Conservation (phyloP, 2,113 vertebrate species). For the Gambusia affinis region DNA sequence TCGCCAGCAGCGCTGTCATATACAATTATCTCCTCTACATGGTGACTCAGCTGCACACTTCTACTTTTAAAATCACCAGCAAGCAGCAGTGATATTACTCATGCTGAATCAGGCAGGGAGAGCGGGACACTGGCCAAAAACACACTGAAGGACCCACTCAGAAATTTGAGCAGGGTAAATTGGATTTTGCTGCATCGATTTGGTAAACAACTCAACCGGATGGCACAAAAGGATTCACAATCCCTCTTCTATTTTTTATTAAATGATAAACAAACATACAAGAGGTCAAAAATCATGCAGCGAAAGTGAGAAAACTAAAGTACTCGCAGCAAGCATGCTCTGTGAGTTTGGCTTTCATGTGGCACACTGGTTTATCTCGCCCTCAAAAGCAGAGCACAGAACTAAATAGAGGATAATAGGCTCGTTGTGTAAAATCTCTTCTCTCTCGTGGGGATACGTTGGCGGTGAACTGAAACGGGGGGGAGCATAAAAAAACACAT, state of each 20-base stretch:
- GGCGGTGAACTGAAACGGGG: constrained; percentile 23
- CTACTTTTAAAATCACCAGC: constrained; percentile 60
- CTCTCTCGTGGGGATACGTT: constrained; percentile 33
- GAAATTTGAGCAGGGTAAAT: constrained; percentile 22
- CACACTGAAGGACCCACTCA: constrained; percentile 24
- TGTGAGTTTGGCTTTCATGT: constrained; percentile 18
- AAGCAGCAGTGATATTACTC: constrained; percentile 52
- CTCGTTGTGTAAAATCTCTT: constrained; percentile 49
- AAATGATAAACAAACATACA: neutral
- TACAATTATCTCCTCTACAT: constrained; percentile 59
- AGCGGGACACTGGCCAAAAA: constrained; percentile 54
- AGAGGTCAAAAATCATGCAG: constrained; percentile 36
- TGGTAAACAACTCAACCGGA: neutral
- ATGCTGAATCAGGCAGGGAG: constrained; percentile 57
- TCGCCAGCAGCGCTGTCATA: constrained; percentile 61
- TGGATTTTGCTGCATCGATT: constrained; percentile 11
- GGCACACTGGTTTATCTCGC: constrained; percentile 34
- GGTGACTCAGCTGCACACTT: constrained; percentile 64
- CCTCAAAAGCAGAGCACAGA: constrained; percentile 44
- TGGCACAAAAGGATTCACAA: constrained; percentile 23
- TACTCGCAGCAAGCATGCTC: neutral
- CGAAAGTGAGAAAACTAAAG: constrained; percentile 31
- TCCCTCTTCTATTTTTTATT: constrained; percentile 4
- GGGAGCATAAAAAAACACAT: constrained; percentile 14
- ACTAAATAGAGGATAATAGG: constrained; percentile 55